Percentiles rank a stretch among this genome's conserved stretches.
These are phyloP conservation scores for Halichondria panicea DNA, from an alignment of 37 sponge, comb jelly and placozoan species.

Conservation along the genomic window DNA sequence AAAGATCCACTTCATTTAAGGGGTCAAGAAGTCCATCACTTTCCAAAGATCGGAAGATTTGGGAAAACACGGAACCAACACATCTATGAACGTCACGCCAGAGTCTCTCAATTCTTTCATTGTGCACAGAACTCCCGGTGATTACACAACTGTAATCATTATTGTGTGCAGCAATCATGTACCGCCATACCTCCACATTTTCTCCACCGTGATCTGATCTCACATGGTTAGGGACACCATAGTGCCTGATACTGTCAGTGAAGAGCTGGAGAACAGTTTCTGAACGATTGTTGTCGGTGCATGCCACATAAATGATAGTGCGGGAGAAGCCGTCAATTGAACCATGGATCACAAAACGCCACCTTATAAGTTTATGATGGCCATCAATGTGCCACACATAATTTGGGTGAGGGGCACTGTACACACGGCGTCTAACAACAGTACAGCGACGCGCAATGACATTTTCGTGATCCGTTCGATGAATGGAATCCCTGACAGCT, in stretches of 20 bases:
- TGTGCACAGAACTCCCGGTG: too few relatives aligned
- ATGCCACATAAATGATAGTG: slow-evolving; percentile 8
- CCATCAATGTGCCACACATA: slow-evolving; percentile 33
- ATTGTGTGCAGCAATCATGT: slow-evolving; percentile 20
- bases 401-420: slow-evolving; percentile 20
- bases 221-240: slow-evolving; percentile 36
- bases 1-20: slow-evolving; percentile 21
- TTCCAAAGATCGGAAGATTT: slow-evolving; percentile 10
- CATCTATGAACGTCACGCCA: slow-evolving; percentile 33
- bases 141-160: slow-evolving; percentile 4
- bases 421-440: slow-evolving; percentile 21
- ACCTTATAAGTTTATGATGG: slow-evolving; percentile 27
- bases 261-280: slow-evolving; percentile 28
- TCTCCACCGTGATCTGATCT: slow-evolving; percentile 41
- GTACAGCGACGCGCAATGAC: not conserved
- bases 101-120: slow-evolving; percentile 31
- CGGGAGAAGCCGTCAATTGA: slow-evolving; percentile 31
- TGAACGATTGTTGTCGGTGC: slow-evolving; percentile 33
- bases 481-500: too few relatives aligned
- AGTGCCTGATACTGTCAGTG: slow-evolving; percentile 1
- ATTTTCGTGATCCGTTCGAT: slow-evolving; percentile 38
- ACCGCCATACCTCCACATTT: slow-evolving; percentile 40
- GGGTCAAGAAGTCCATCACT: slow-evolving; percentile 4
- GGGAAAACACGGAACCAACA: slow-evolving; percentile 15
- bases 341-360: slow-evolving; percentile 41